phyloP scores from a whole-genome alignment of 2,888 invertebrate genomes.

The Lasius fuliginosus region DNA sequence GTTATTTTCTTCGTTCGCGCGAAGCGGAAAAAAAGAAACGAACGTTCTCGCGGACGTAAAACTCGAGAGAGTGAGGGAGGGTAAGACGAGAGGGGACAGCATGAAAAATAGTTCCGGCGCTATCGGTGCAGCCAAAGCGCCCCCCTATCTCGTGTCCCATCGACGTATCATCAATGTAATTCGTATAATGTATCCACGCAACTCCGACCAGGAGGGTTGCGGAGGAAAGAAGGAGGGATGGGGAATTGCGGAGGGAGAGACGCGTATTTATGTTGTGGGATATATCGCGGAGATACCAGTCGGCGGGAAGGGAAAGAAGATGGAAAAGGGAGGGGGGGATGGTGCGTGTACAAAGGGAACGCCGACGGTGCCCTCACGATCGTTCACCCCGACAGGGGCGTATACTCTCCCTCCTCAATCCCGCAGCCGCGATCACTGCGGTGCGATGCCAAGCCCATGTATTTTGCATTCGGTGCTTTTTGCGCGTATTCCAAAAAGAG shows the following conservation, averaged over 20 bases:
- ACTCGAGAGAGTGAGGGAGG: constrained; percentile 52
- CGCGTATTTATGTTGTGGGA: constrained; percentile 70
- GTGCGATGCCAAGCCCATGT: constrained; percentile 73
- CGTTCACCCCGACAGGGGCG: constrained; percentile 78
- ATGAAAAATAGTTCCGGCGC: constrained; percentile 75
- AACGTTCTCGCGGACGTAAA: constrained; percentile 42
- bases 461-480: constrained; percentile 73
- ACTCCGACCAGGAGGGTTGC: constrained; percentile 58
- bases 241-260: constrained; percentile 49
- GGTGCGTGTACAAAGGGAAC: constrained; percentile 77
- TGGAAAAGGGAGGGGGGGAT: constrained; percentile 60
- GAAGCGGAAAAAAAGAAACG: constrained; percentile 49
- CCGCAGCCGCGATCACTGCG: constrained; percentile 57
- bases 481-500: constrained; percentile 53
- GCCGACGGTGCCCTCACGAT: constrained; percentile 78
- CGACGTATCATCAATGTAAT: constrained; percentile 79
- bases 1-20: constrained; percentile 46
- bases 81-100: constrained; percentile 41
- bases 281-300: constrained; percentile 70
- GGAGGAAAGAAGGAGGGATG: constrained; percentile 38
- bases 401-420: constrained; percentile 68
- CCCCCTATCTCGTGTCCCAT: constrained; percentile 76
- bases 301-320: constrained; percentile 36
- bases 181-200: constrained; percentile 78
- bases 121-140: constrained; percentile 70